These are phyloP conservation scores for Smutsia gigantea DNA, from an alignment of 2,797 vertebrate genomes.

Conservation along the genomic window DNA sequence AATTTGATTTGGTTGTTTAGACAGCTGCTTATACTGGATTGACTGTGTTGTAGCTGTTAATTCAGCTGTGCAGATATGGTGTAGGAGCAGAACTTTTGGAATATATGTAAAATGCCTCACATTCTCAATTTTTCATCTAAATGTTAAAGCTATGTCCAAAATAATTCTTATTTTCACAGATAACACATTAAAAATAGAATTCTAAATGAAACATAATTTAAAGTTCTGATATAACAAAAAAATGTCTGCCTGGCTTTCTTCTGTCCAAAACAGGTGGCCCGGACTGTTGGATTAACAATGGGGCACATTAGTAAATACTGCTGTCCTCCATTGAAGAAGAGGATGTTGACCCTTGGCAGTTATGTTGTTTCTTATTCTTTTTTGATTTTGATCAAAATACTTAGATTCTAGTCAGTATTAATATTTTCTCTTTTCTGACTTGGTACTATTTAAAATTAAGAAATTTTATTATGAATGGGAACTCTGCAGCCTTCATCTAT, in stretches of 20 bases:
- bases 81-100: background rate
- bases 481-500: background rate
- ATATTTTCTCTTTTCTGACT: background rate
- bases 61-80: background rate
- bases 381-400: background rate
- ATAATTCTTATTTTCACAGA: background rate
- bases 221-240: background rate
- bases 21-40: background rate
- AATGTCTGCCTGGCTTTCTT: background rate
- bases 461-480: background rate
- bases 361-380: background rate
- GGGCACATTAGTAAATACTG: background rate
- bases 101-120: background rate
- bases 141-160: background rate
- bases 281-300: background rate
- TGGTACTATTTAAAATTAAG: background rate
- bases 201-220: background rate
- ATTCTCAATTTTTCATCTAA: background rate
- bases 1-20: conserved; percentile 52
- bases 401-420: background rate
- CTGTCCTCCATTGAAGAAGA: background rate
- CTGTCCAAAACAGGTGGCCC: background rate
- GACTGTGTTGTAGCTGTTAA: background rate
- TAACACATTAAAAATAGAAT: background rate
- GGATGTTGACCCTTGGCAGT: background rate